Conservation (phyloP, 2,797 vertebrate genomes). For the Nyctalus aviator region DNA sequence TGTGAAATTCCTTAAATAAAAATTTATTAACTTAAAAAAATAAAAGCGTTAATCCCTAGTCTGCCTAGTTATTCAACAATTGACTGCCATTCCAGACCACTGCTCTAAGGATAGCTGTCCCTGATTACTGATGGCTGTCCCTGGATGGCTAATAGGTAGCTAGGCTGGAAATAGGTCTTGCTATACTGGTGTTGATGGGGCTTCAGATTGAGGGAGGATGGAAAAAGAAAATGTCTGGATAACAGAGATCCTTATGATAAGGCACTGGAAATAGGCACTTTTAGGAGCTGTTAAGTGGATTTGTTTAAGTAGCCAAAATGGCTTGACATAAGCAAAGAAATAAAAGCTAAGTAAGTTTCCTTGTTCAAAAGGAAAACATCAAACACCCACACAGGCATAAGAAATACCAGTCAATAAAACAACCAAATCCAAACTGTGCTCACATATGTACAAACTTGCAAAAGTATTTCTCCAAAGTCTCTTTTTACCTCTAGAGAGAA, state of each 20-base stretch:
- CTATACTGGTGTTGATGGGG: background rate
- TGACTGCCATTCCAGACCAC: background rate
- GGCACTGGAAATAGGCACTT: background rate
- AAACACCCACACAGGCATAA: conserved; percentile 39
- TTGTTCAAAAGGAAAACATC: conserved; percentile 51
- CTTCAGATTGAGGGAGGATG: background rate
- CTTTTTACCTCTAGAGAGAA: conserved; percentile 4
- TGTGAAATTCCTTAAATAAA: too few relatives aligned
- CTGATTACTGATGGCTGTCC: background rate
- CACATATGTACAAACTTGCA: background rate
- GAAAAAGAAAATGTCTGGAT: background rate
- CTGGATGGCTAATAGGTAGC: background rate
- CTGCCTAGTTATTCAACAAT: background rate
- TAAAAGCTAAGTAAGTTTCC: conserved; percentile 31
- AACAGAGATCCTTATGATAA: background rate
- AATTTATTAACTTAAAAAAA: too few relatives aligned
- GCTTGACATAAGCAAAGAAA: conserved; percentile 1
- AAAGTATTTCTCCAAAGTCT: conserved; percentile 24
- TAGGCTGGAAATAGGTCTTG: background rate
- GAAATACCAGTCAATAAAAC: conserved; percentile 36
- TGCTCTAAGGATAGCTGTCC: background rate
- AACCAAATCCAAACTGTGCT: background rate
- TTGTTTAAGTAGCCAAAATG: background rate
- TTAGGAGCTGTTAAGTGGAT: background rate
- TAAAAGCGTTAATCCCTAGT: too few relatives aligned